Percentiles rank a stretch among this genome's conserved stretches.
These are phyloP conservation scores for Diaphora mendica DNA, from an alignment of 2,888 invertebrate genomes.

Conservation along the genomic window DNA sequence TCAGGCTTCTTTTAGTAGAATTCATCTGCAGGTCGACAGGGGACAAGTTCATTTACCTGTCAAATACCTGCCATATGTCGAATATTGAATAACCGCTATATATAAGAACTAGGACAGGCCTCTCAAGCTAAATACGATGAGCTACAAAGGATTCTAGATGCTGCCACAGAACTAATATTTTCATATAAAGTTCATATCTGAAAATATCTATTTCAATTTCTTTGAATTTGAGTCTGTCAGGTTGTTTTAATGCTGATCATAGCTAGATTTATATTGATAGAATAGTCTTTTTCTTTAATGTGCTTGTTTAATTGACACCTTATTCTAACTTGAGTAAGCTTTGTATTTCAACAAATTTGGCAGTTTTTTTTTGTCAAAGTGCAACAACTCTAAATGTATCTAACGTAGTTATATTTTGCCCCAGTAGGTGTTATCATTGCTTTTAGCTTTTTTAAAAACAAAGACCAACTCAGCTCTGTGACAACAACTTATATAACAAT, in stretches of 20 bases:
- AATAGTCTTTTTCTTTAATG: neutral
- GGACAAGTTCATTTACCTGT: neutral
- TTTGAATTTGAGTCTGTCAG: neutral
- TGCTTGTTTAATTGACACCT: constrained; percentile 4
- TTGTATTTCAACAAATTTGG: neutral
- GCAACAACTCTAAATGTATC: too few species aligned
- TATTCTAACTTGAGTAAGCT: neutral
- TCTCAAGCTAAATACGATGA: constrained; percentile 15
- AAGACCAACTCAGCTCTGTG: constrained; percentile 21
- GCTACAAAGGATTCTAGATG: constrained; percentile 8
- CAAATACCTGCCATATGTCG: neutral
- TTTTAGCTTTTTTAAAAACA: neutral
- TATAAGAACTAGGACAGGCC: constrained; percentile 20
- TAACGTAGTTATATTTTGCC: neutral
- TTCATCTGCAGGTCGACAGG: constrained; percentile 2
- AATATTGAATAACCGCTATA: constrained; percentile 10
- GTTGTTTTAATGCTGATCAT: neutral
- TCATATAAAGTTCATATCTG: neutral
- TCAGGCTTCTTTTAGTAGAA: constrained; percentile 40
- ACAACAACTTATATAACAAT: constrained; percentile 24
- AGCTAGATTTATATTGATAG: neutral
- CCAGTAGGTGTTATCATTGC: neutral
- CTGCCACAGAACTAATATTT: constrained; percentile 21
- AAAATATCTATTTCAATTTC: neutral
- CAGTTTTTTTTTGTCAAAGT: too few species aligned